These are phyloP conservation scores for Ptychobarbus kaznakovi DNA, from an alignment of 2,797 vertebrate genomes.

Conservation along the genomic window DNA sequence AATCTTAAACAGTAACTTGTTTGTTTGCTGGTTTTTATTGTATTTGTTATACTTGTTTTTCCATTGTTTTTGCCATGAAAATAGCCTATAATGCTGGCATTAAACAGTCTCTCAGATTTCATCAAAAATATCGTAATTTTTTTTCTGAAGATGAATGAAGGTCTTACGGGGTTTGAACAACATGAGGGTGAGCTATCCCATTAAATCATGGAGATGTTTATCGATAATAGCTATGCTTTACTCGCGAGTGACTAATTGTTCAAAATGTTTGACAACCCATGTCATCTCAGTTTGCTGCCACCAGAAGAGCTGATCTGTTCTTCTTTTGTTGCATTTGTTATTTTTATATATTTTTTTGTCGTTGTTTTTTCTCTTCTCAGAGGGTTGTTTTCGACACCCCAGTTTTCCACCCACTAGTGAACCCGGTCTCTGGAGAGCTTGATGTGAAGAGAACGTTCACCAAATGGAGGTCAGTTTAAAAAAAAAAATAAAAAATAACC, in stretches of 20 bases:
- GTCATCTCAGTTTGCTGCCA: constrained; percentile 12
- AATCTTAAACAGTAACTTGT: too few species aligned
- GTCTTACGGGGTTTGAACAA: too few species aligned
- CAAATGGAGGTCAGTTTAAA: constrained; percentile 90
- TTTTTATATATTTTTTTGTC: too few species aligned
- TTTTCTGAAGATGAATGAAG: too few species aligned
- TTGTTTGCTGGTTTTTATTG: too few species aligned
- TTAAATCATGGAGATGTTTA: not conserved
- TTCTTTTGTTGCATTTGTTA: constrained; percentile 58
- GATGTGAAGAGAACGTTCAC: constrained; percentile 96
- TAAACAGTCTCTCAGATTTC: too few species aligned
- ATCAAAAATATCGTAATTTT: too few species aligned
- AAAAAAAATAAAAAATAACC: not conserved
- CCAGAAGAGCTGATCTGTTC: constrained; percentile 24
- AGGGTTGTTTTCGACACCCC: constrained; percentile 95
- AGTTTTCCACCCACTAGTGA: constrained; percentile 95
- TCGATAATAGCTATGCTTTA: not conserved
- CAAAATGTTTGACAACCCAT: not conserved
- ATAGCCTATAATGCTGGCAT: too few species aligned
- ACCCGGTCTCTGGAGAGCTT: constrained; percentile 93
- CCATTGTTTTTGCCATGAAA: too few species aligned
- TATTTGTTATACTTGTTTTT: too few species aligned
- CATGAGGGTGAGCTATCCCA: not conserved
- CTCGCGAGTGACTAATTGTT: not conserved
- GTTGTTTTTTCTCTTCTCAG: constrained; percentile 71